A percentile compares a stretch with the other conserved stretches of the same genome.
phyloP scores from a whole-genome alignment of 2,888 invertebrate genomes.

The Baccha elongata region DNA sequence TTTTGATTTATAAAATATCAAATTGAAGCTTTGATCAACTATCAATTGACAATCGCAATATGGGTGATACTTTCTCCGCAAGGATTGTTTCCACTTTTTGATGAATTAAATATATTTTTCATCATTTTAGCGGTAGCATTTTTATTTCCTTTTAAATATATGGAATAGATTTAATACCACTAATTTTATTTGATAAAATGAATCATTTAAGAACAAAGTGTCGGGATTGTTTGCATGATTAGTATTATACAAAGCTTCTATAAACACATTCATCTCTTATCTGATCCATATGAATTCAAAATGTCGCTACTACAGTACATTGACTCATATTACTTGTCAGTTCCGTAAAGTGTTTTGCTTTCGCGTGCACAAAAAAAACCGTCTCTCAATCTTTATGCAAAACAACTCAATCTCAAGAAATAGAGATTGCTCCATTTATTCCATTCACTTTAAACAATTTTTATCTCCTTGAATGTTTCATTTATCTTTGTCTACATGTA shows the following conservation, averaged over 20 bases:
- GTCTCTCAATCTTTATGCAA: constrained; percentile 33
- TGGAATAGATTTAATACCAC: no score
- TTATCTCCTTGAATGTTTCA: constrained; percentile 8
- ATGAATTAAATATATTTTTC: no score
- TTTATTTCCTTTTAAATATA: no score
- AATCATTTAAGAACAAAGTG: no score
- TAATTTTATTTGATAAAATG: no score
- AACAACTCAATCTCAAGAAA: constrained; percentile 30
- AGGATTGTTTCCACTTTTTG: no score
- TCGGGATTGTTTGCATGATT: constrained; percentile 14
- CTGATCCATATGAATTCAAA: constrained; percentile 10
- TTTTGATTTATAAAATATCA: no score
- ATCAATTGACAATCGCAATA: no score
- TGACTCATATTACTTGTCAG: constrained; percentile 35
- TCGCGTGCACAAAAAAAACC: background rate
- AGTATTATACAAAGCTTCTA: background rate
- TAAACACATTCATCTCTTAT: background rate
- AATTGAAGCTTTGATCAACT: no score
- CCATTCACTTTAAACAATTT: constrained; percentile 1
- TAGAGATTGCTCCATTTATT: constrained; percentile 48
- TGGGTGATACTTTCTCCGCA: no score
- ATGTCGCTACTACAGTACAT: constrained; percentile 8
- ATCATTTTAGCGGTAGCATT: no score
- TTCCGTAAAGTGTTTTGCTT: constrained; percentile 11
- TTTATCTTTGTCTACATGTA: constrained; percentile 57